Evolutionary conservation across 2,888 invertebrate genomes (phyloP), one percentile per base, ranked within the genome.

Genomic region (Polymixis lichenea): DNA sequence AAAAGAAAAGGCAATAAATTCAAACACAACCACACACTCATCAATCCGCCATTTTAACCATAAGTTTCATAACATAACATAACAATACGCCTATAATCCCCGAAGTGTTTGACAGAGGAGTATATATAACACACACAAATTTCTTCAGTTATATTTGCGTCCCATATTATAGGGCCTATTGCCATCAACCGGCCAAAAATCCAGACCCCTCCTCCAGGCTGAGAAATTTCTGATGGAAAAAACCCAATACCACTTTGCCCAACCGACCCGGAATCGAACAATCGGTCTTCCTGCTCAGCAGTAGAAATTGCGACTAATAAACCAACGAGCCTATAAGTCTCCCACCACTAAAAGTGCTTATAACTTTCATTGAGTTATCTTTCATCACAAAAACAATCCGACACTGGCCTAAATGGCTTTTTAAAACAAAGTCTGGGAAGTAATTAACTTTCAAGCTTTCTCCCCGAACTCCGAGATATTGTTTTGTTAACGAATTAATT

Each of bases 391-490:
- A 53, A 61, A 49, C 38, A 72, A 49, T 61, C 80, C 38, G 28
- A 53, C 61, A 22, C 49, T 38, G 60, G 17, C 80, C 38, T 19
- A 72, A 80, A 72, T 43, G 28, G 49, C 72, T 78, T 73, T 61
- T 32, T n/a, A 55, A n/a, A 62, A 77, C 55, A 62, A 77, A 80
- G 55, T 62, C 80, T 62, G 55, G 5, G n/a, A 80, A 80, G 55
- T 75, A 82, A 82, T 82, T 82, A 69, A 82, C 64, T 79, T 84
- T 32, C 38, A 55, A 69, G 71, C 65, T 75, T 62, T 38, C 72
- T 51, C 49, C 38, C 7, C 7, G 28, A 79, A 68, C 72, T 60
- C 43, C 51, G 15, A 56, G n/a, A 65, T 74, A 61, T 55, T 74
- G 68, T 79, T 78, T 74, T 60, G 55, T 38, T 72, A 72, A 68